Evolutionary conservation across 1,140 invertebrate species (phyloP).

Genomic region (Hycleus cichorii): DNA sequence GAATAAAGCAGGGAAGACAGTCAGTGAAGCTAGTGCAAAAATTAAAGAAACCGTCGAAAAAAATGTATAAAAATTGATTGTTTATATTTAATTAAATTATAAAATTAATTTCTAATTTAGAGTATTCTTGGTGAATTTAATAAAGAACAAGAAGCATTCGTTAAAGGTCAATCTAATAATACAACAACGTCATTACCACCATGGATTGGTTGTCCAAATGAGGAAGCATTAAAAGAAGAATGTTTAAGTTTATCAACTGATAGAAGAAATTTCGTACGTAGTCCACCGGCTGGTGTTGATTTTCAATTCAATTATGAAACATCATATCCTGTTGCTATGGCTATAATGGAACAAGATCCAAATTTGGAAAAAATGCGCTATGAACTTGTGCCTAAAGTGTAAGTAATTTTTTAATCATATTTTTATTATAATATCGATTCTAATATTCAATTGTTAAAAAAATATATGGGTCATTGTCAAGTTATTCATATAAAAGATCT

Average conservation of each 20-base stretch:
- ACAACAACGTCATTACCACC: conserved; percentile 75
- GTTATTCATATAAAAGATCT: too few relatives aligned
- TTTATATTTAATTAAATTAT: neutral
- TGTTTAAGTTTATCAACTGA: conserved; percentile 90
- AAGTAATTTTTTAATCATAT: conserved; percentile 41
- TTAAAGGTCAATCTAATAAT: conserved; percentile 72
- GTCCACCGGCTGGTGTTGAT: conserved; percentile 89
- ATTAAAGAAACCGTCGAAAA: conserved; percentile 94
- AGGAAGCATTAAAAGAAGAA: conserved; percentile 85
- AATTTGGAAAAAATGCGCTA: conserved; percentile 97
- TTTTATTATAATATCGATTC: neutral
- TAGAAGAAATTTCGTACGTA: conserved; percentile 92
- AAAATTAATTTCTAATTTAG: conserved; percentile 48
- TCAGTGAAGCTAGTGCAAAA: conserved; percentile 74
- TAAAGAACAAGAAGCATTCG: conserved; percentile 92
- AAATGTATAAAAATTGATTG: conserved; percentile 61
- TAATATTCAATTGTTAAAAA: neutral
- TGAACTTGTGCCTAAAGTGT: conserved; percentile 97
- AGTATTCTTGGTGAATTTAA: conserved; percentile 92
- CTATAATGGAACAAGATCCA: conserved; percentile 89
- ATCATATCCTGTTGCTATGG: conserved; percentile 84
- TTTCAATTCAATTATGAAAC: conserved; percentile 93
- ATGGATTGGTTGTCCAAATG: conserved; percentile 86
- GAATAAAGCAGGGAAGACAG: conserved; percentile 76
- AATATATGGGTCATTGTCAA: neutral